Base-by-base conservation (phyloP, 2,797 vertebrate genomes). In the Tympanoctomys barrerae region DNA sequence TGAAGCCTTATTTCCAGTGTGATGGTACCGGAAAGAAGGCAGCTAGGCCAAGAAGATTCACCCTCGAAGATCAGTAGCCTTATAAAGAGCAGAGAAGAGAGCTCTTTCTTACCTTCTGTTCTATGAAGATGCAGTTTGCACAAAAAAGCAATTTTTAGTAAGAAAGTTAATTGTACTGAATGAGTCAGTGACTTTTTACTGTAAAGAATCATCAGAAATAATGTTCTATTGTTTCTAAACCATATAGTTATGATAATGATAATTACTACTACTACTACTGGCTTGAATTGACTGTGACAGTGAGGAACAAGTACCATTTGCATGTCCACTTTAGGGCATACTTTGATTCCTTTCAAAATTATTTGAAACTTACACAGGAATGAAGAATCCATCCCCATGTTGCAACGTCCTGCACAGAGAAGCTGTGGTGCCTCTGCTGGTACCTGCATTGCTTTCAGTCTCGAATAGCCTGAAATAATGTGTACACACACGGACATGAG, bases 271-370 rank as follows among this genome's bases (percentile, higher is more conserved):
- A 10, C 49, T 68, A 54, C 46, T 31, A n/a, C 28, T 18, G 46
- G 2, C 14, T 11, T 7, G 0, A 31, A 59, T 13, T 75, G 70
- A 52, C 21, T n/a, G 49, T 46, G 1, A 14, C 7, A 42, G 21
- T 26, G 5, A 28, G 39, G 22, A 68, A 18, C 0, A 75, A 16
- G 0, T 18, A 2, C 11, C 14, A 7, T 4, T 21, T 33, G 11
- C 7, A 46, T n/a, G 62, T 14, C 13, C 4, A 36, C 19, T 12
- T 87, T 2, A 31, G 13, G 16, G 18, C 13, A 57, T 36, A 70
- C 1, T 64, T 82, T 89, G 28, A 70, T 93, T 36, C 49, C 26
- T 52, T 78, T 73, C 19, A 52, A 46, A 57, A 1, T 73, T 75
- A 49, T 59, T 36, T 75, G 59, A 85, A n/a, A 70, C 62, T 77